These are phyloP conservation scores for Euwallacea similis DNA, from an alignment of 1,140 invertebrate genomes.

Conservation along the genomic window DNA sequence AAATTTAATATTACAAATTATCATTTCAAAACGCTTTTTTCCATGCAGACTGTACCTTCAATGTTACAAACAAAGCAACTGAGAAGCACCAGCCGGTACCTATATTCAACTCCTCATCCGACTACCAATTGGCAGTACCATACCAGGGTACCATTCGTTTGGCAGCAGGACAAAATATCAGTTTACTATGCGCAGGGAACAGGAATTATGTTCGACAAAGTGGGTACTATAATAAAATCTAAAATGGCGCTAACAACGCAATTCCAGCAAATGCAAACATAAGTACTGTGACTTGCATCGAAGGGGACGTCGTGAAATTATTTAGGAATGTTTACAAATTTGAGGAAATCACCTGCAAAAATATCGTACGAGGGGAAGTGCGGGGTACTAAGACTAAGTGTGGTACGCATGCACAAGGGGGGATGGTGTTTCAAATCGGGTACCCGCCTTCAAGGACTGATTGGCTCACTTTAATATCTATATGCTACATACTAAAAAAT, in stretches of 20 bases:
- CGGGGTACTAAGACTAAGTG: slow-evolving; percentile 37
- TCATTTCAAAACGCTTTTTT: too few relatives aligned
- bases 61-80: slow-evolving; percentile 23
- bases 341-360: slow-evolving; percentile 42
- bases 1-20: too few relatives aligned
- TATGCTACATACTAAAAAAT: slow-evolving; percentile 43
- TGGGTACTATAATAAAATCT: not conserved
- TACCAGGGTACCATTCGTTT: slow-evolving; percentile 41
- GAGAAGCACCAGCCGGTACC: slow-evolving; percentile 42
- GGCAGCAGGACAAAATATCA: slow-evolving; percentile 38
- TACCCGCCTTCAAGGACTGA: slow-evolving; percentile 37
- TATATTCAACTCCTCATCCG: slow-evolving; percentile 37
- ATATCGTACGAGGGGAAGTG: slow-evolving; percentile 42
- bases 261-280: slow-evolving; percentile 43
- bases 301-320: slow-evolving; percentile 37
- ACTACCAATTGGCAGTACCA: slow-evolving; percentile 42
- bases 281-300: slow-evolving; percentile 40
- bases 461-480: slow-evolving; percentile 45
- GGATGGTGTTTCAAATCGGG: slow-evolving; percentile 44
- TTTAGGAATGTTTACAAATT: slow-evolving; percentile 33
- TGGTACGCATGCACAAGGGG: slow-evolving; percentile 30
- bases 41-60: slow-evolving; percentile 38
- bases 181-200: slow-evolving; percentile 41
- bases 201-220: slow-evolving; percentile 33
- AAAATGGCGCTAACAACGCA: too few relatives aligned